Conservation (phyloP, 2,888 invertebrate genomes). For the Tetragnatha montana region DNA sequence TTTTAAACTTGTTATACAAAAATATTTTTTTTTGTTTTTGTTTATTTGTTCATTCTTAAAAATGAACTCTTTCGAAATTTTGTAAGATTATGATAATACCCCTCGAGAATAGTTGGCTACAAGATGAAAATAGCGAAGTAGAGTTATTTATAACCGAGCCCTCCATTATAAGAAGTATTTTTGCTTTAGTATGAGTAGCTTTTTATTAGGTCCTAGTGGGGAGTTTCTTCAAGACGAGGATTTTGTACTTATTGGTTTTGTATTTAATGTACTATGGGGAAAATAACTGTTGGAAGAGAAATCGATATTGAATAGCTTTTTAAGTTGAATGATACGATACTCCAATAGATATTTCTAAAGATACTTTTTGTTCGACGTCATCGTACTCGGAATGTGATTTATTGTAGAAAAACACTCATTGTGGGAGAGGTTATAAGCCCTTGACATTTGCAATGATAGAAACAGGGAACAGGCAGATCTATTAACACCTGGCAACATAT, state of each 20-base stretch:
- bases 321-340: constrained; percentile 20
- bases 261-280: constrained; percentile 28
- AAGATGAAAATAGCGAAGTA: no score
- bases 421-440: constrained; percentile 65
- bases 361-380: constrained; percentile 56
- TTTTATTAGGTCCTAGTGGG: no score
- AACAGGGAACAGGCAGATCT: constrained; percentile 17
- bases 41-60: no score
- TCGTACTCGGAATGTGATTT: constrained; percentile 48
- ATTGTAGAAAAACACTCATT: constrained; percentile 50
- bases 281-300: constrained; percentile 56
- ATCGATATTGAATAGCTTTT: constrained; percentile 53
- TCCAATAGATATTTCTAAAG: constrained; percentile 48
- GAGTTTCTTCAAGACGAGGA: background rate
- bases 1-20: no score
- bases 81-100: no score
- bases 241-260: constrained; percentile 62
- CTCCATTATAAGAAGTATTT: no score
- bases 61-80: no score
- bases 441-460: constrained; percentile 62
- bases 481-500: background rate
- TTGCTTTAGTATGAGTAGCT: no score
- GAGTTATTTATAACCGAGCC: no score
- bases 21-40: no score
- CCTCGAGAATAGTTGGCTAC: no score